Evolutionary conservation across 2,888 invertebrate species (phyloP).

Genomic region (Tetramorium bicarinatum): DNA sequence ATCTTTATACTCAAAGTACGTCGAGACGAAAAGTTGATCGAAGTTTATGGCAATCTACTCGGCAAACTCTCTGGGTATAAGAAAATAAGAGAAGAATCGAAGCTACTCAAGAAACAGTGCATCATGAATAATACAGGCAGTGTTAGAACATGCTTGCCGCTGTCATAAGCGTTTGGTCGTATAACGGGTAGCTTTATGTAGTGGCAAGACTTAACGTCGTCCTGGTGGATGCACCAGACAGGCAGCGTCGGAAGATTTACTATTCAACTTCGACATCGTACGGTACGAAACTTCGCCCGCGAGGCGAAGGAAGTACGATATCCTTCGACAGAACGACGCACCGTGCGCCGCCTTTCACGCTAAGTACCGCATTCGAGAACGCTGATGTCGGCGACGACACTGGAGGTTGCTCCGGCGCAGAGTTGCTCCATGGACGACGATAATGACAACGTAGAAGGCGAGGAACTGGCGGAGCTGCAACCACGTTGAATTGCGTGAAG

Average conservation of each 20-base stretch:
- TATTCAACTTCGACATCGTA: conserved; percentile 41
- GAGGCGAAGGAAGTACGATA: conserved; percentile 30
- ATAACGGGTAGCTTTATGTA: conserved; percentile 34
- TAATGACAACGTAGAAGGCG: conserved; percentile 19
- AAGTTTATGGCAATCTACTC: conserved; percentile 66
- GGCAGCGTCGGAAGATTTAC: conserved; percentile 41
- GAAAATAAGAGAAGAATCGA: conserved; percentile 43
- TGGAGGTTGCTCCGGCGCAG: not conserved
- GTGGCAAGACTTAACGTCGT: conserved; percentile 33
- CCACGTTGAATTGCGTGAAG: conserved; percentile 24
- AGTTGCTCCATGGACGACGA: conserved; percentile 15
- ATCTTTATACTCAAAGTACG: conserved; percentile 67
- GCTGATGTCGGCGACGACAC: conserved; percentile 22
- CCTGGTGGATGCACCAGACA: conserved; percentile 30
- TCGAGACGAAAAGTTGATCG: conserved; percentile 69
- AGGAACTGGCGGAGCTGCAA: not conserved
- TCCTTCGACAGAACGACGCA: conserved; percentile 27
- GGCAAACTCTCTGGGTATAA: conserved; percentile 55
- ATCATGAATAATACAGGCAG: not conserved
- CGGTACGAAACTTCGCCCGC: conserved; percentile 22
- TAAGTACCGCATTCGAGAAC: conserved; percentile 38
- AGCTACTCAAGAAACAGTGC: conserved; percentile 59
- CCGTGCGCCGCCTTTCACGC: conserved; percentile 12
- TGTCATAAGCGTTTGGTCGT: conserved; percentile 26
- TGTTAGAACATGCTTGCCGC: conserved; percentile 23